phyloP scores from a whole-genome alignment of 2,113 vertebrate genomes.

The Engraulis encrasicolus region DNA sequence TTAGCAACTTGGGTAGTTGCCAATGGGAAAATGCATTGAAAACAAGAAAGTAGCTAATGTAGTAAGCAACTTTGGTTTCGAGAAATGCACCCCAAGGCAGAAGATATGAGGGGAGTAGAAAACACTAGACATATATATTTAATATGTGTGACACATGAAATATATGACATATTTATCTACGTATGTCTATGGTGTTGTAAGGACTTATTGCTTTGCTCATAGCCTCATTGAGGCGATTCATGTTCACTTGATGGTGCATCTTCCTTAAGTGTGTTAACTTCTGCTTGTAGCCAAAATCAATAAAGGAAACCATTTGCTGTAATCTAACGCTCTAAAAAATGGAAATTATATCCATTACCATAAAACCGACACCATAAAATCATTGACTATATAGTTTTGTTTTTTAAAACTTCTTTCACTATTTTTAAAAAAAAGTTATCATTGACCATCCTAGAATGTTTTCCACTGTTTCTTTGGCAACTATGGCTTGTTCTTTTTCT shows the following conservation, averaged over 20 bases:
- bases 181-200: conserved; percentile 27
- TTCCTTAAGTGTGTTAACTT: not conserved
- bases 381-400: not conserved
- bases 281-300: not conserved
- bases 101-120: conserved; percentile 7
- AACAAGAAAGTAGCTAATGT: too few relatives aligned
- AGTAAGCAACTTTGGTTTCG: too few relatives aligned
- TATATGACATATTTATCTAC: too few relatives aligned
- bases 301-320: not conserved
- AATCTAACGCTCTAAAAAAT: not conserved
- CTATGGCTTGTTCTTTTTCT: not conserved
- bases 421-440: not conserved
- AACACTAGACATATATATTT: too few relatives aligned
- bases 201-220: conserved; percentile 50
- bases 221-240: not conserved
- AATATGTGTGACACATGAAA: conserved; percentile 43
- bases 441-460: conserved; percentile 1
- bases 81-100: conserved; percentile 19
- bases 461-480: conserved; percentile 12
- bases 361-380: not conserved
- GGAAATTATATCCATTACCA: not conserved
- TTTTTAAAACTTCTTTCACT: not conserved
- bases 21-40: too few relatives aligned
- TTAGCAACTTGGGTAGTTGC: too few relatives aligned
- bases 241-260: not conserved